These are phyloP conservation scores for Sphyrna mokarran DNA, from an alignment of 2,113 vertebrate genomes.

Conservation along the genomic window DNA sequence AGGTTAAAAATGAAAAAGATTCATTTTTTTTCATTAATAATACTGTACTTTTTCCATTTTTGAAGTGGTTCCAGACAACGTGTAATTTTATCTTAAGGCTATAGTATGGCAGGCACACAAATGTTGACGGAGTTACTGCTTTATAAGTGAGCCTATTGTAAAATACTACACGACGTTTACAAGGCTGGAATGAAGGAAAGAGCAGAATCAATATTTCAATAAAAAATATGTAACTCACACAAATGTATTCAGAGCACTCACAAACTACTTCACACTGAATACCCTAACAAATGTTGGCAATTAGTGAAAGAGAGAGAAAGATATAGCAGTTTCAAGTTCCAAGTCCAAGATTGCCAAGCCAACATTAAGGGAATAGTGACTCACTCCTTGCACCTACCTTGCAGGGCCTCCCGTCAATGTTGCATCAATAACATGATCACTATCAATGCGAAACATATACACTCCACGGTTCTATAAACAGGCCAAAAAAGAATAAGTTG, in stretches of 20 bases:
- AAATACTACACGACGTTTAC: not conserved
- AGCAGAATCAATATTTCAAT: not conserved
- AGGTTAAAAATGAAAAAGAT: not conserved
- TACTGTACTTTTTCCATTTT: not conserved
- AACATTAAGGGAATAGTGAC: too few species aligned
- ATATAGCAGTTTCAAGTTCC: not conserved
- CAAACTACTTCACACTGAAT: not conserved
- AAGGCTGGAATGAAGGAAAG: not conserved
- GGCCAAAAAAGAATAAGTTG: not conserved
- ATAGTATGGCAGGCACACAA: not conserved
- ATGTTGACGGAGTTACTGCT: not conserved
- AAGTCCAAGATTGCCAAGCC: not conserved
- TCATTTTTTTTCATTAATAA: not conserved
- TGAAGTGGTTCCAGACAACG: not conserved
- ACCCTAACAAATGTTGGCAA: not conserved
- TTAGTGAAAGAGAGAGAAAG: too few species aligned
- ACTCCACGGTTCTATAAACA: constrained; percentile 83
- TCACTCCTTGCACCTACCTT: constrained; percentile 58
- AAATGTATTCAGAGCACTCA: not conserved
- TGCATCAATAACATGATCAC: constrained; percentile 89
- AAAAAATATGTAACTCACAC: not conserved
- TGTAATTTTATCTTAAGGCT: not conserved
- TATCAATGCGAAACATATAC: constrained; percentile 98
- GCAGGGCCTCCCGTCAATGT: constrained; percentile 93
- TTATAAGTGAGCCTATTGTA: not conserved